Evolutionary conservation across 35 echinoderm and acorn worm species (phyloP).

Genomic region (Ptychodera flava): DNA sequence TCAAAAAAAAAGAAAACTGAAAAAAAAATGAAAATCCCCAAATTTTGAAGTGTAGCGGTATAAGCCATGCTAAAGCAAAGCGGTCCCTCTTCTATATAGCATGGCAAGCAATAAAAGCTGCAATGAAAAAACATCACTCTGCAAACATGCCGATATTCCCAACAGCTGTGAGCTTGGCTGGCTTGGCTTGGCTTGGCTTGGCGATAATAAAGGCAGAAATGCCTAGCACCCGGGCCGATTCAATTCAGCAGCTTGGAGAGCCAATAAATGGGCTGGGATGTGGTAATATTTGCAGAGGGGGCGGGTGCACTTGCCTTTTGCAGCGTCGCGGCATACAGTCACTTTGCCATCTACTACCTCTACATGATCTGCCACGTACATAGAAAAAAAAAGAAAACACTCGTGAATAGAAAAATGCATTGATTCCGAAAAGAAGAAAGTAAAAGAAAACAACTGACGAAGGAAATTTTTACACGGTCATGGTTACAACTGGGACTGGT

Average conservation of each 20-base stretch:
- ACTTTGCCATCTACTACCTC: slow-evolving; percentile 99
- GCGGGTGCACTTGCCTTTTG: slow-evolving; percentile 97
- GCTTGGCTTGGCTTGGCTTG: not conserved
- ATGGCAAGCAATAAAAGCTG: not conserved
- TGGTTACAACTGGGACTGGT: not conserved
- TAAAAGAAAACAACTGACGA: too few relatives aligned
- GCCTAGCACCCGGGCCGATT: not conserved
- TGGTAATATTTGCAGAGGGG: slow-evolving; percentile 99
- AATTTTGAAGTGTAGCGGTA: not conserved
- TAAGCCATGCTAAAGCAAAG: not conserved
- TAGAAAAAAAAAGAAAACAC: not conserved
- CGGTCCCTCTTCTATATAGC: not conserved
- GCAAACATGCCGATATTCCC: not conserved
- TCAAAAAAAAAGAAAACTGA: not conserved
- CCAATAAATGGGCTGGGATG: slow-evolving; percentile 24
- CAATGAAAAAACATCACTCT: not conserved
- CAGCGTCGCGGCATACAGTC: slow-evolving; percentile 97
- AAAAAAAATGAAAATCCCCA: not conserved
- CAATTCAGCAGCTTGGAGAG: not conserved
- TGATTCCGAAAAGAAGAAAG: too few relatives aligned
- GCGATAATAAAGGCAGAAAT: not conserved
- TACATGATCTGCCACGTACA: slow-evolving; percentile 72
- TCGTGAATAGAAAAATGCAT: not conserved
- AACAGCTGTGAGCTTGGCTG: not conserved
- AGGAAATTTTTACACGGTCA: not conserved